phyloP scores from a whole-genome alignment of 1,140 invertebrate species.

The Telenomus remus region DNA sequence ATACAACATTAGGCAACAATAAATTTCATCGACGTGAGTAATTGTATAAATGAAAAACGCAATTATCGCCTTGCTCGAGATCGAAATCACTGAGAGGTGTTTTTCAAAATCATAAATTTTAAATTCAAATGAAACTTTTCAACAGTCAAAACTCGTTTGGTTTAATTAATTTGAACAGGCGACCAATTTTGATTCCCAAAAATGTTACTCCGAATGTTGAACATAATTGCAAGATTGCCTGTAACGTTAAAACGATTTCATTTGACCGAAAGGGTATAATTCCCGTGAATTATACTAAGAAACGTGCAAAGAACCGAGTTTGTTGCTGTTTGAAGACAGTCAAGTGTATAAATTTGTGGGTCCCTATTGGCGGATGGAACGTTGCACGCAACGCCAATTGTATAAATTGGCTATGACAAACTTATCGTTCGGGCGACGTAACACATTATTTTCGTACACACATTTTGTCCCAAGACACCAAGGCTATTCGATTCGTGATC shows the following conservation, averaged over 20 bases:
- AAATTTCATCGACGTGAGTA: not conserved
- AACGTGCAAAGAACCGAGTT: conserved; percentile 20
- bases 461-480: conserved; percentile 58
- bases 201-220: too few relatives aligned
- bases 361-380: conserved; percentile 72
- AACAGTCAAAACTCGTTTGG: too few relatives aligned
- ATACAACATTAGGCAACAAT: not conserved
- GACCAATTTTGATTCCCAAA: too few relatives aligned
- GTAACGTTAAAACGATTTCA: not conserved
- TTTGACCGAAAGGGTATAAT: not conserved
- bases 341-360: conserved; percentile 71
- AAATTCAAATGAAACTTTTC: too few relatives aligned
- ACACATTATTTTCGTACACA: conserved; percentile 57
- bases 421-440: conserved; percentile 66
- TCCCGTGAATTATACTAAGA: conserved; percentile 8
- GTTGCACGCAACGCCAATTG: conserved; percentile 66
- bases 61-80: too few relatives aligned
- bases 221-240: too few relatives aligned
- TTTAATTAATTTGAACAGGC: too few relatives aligned
- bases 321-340: conserved; percentile 57
- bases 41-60: too few relatives aligned
- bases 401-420: conserved; percentile 76
- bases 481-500: conserved; percentile 59
- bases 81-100: too few relatives aligned
- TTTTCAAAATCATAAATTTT: too few relatives aligned